Evolutionary conservation across 2,113 vertebrate genomes (phyloP), one percentile per base, ranked within the genome.

Genomic region (Gymnocephalus cernua): DNA sequence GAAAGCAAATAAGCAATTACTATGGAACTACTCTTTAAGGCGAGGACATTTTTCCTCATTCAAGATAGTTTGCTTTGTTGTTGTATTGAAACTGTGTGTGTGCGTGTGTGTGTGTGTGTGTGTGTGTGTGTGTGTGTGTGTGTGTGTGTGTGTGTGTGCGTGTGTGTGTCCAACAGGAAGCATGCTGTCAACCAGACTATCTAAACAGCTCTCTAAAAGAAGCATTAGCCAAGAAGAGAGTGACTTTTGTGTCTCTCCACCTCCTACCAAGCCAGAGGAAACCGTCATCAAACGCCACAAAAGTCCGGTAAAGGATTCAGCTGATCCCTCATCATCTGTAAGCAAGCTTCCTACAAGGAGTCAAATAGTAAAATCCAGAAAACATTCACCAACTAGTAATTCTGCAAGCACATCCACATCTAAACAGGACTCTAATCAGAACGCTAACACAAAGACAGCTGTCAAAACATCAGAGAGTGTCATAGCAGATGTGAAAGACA

Each of bases 341-440:
- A 94, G 89, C 80, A 93, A 88, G 68, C 88, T 93, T 74, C 92
- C 92, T 3, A 85, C 78, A 6, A 80, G 82, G 65, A 79, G 50
- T 64, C 90, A 84, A 32, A 94, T 92, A 86, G n/a, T 68, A 8
- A 91, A 77, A 75, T 19, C 70, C 7, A 75, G 25, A 47, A 91
- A 78, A 53, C 19, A 21, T 23, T 62, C 80, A 21, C 48, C 47
- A 19, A 59, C 66, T 25, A 25, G 61, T 2, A 73, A 81, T 75
- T 74, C 70, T 44, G 69, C 29, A 29, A 65, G 23, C 23, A 73
- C 59, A 16, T 27, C 50, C 4, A 41, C 72, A 21, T 56, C 85
- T 18, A 68, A 77, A 68, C 62, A 56, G 6, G 48, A 80, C 3
- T 73, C 68, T 0, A 44, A 4, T 70, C 41, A 59, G 29, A 61